Evolutionary conservation across 2,888 invertebrate genomes (phyloP).

Genomic region (Caenorhabditis sinica): DNA sequence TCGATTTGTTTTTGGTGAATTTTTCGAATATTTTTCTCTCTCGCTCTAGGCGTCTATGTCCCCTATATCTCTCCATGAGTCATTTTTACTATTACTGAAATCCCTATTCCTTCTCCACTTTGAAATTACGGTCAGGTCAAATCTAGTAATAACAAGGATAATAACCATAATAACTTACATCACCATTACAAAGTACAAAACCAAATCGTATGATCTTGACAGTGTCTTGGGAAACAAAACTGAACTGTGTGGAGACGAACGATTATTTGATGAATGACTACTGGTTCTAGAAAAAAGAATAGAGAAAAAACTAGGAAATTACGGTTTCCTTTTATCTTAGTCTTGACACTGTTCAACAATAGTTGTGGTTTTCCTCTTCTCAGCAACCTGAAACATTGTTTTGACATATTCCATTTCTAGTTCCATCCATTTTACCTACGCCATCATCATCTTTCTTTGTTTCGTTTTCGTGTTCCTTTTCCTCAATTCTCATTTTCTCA

Average conservation of each 20-base stretch:
- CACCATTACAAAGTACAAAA: background rate
- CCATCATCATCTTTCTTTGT: background rate
- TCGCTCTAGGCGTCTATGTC: conserved; percentile 1
- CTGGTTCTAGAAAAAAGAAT: conserved; percentile 28
- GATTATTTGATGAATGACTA: conserved; percentile 47
- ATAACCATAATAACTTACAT: conserved; percentile 28
- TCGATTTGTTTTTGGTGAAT: background rate
- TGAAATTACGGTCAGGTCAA: conserved; percentile 43
- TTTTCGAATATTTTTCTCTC: background rate
- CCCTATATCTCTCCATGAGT: background rate
- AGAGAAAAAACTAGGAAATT: background rate
- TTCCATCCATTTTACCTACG: no score
- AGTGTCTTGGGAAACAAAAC: conserved; percentile 37
- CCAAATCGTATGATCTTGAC: conserved; percentile 21
- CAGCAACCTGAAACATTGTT: conserved; percentile 23
- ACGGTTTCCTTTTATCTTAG: conserved; percentile 9
- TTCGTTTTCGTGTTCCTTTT: background rate
- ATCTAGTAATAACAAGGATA: conserved; percentile 17
- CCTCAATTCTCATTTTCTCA: conserved; percentile 9
- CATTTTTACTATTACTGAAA: background rate
- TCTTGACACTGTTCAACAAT: background rate
- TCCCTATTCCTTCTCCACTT: conserved; percentile 18
- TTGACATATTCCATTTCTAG: background rate
- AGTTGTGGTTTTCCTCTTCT: background rate
- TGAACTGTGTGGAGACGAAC: conserved; percentile 15